Conservation (phyloP, 2,888 invertebrate genomes). For the Caenorhabditis angaria region DNA sequence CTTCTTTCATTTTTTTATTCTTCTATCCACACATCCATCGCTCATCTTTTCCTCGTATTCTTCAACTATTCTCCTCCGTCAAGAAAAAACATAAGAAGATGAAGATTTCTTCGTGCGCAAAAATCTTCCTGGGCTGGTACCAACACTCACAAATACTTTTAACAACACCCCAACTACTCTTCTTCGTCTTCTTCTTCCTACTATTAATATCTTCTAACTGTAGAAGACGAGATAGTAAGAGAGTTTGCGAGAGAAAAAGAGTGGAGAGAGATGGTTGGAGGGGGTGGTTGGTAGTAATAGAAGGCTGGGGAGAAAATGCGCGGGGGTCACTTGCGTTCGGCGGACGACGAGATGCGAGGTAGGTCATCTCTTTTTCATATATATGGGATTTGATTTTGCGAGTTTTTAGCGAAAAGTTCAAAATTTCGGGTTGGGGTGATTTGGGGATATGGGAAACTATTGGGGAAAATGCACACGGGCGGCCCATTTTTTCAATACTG, state of each 20-base stretch:
- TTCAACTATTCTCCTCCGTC: not conserved
- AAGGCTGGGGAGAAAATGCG: no score
- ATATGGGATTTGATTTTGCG: no score
- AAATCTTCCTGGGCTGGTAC: not conserved
- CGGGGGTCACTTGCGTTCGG: slow-evolving; percentile 40
- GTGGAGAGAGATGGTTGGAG: not conserved
- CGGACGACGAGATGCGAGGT: slow-evolving; percentile 47
- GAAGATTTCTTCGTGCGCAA: no score
- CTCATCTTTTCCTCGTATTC: not conserved
- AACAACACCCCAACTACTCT: slow-evolving; percentile 2
- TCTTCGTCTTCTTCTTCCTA: not conserved
- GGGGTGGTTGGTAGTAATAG: no score
- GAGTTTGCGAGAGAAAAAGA: not conserved
- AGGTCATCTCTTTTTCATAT: slow-evolving; percentile 18
- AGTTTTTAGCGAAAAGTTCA: no score
- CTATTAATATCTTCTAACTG: slow-evolving; percentile 4
- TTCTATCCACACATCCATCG: not conserved
- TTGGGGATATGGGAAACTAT: no score
- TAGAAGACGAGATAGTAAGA: not conserved
- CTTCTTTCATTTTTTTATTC: not conserved
- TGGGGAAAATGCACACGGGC: no score
- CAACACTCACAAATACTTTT: slow-evolving; percentile 1
- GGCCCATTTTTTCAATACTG: no score
- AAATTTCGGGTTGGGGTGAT: no score
- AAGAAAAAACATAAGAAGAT: no score